These are phyloP conservation scores for Lepus americanus DNA, from an alignment of 2,113 vertebrate genomes.

Conservation along the genomic window DNA sequence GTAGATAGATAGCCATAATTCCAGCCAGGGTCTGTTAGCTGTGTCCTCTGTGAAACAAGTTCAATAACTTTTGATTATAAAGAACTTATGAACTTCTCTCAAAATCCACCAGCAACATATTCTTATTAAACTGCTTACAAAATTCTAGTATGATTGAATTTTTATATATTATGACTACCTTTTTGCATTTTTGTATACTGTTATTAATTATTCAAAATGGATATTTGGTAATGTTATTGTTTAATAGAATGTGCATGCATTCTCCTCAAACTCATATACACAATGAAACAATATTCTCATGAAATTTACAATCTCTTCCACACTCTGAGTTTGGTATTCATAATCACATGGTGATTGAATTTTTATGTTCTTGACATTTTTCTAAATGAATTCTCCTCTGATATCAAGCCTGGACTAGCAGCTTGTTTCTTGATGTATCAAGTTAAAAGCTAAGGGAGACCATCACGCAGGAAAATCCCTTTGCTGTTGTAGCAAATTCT, in stretches of 20 bases:
- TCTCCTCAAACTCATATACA: neutral
- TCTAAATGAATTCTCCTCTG: conserved; percentile 62
- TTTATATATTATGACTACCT: neutral
- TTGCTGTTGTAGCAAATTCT: neutral
- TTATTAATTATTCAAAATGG: conserved; percentile 38
- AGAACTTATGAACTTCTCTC: neutral
- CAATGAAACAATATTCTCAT: neutral
- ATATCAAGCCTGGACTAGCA: conserved; percentile 24
- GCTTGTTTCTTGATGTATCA: conserved; percentile 36
- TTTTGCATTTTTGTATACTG: neutral
- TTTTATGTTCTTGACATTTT: conserved; percentile 69
- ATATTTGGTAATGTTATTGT: neutral
- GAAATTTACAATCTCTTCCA: conserved; percentile 53
- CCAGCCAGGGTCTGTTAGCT: neutral
- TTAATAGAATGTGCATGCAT: neutral
- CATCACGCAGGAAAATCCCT: conserved; percentile 31
- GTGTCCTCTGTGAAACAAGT: neutral
- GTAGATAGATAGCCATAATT: no score
- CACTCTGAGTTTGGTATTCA: neutral
- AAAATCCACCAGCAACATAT: neutral
- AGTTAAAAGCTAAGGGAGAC: conserved; percentile 43
- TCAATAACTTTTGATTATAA: neutral
- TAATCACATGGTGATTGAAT: conserved; percentile 63
- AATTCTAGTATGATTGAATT: neutral
- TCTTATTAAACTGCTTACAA: neutral